Conservation (phyloP, 2,888 invertebrate species). For the Spilarctia lutea region DNA sequence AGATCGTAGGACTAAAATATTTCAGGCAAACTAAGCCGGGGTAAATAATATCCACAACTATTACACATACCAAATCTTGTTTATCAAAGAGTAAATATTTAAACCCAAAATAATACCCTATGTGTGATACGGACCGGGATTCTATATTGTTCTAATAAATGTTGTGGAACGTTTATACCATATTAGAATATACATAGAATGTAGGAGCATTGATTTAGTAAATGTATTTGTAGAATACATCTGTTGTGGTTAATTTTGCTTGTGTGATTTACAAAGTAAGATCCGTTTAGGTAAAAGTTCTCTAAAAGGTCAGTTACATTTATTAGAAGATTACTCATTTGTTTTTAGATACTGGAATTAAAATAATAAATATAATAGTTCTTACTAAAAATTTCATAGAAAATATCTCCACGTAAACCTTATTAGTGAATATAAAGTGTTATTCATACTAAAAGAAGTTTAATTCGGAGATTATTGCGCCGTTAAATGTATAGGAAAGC, state of each 20-base stretch:
- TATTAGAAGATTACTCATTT: too few relatives aligned
- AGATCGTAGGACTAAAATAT: constrained; percentile 17
- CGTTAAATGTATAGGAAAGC: constrained; percentile 53
- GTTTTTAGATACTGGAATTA: too few relatives aligned
- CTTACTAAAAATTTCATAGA: neutral
- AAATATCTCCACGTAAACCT: constrained; percentile 10
- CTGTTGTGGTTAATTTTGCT: neutral
- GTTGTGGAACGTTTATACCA: neutral
- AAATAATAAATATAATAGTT: too few relatives aligned
- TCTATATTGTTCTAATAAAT: neutral
- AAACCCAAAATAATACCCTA: constrained; percentile 14
- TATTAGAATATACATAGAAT: neutral
- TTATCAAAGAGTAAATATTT: constrained; percentile 14
- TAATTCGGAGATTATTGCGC: constrained; percentile 45
- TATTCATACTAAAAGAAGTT: constrained; percentile 46
- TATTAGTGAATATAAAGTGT: constrained; percentile 29
- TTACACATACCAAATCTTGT: constrained; percentile 20
- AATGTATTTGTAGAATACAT: neutral
- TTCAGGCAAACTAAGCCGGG: constrained; percentile 10
- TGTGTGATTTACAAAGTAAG: neutral
- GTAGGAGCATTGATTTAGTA: neutral
- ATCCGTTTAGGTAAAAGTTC: neutral
- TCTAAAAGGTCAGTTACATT: too few relatives aligned
- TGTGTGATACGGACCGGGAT: neutral
- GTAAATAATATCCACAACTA: constrained; percentile 19